Conservation (phyloP, 2,797 vertebrate species). For the Paramormyrops hopkinsi region DNA sequence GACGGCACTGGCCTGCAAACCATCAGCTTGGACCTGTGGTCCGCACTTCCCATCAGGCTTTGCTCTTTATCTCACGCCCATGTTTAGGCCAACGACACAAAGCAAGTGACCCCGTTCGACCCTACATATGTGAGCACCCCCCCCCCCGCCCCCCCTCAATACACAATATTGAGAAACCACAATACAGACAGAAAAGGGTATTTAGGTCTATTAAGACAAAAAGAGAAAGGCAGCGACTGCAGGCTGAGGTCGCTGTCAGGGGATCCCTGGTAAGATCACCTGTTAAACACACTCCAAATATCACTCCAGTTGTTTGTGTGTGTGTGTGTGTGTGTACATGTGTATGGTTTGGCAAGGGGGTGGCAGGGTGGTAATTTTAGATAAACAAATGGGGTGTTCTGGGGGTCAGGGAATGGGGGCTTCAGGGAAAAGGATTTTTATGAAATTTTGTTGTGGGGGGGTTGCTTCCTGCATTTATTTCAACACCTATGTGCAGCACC, state of each 20-base stretch:
- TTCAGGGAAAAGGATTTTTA: constrained; percentile 18
- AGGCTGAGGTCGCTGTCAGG: constrained; percentile 11
- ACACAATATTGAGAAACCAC: constrained; percentile 3
- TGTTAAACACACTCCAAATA: constrained; percentile 26
- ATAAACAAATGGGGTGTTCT: constrained; percentile 30
- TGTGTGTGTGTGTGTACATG: background rate
- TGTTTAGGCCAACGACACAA: background rate
- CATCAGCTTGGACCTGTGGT: background rate
- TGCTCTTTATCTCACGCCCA: background rate
- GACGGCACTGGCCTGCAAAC: background rate
- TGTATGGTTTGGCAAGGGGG: background rate
- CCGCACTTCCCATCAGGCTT: background rate
- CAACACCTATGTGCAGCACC: constrained; percentile 21
- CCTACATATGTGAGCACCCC: background rate
- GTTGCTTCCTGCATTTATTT: constrained; percentile 26
- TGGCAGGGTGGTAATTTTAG: constrained; percentile 19
- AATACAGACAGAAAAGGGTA: background rate
- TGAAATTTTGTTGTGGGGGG: constrained; percentile 31
- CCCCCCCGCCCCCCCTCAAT: too few relatives aligned
- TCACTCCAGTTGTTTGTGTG: constrained; percentile 3
- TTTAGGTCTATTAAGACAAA: background rate
- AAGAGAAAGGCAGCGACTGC: background rate
- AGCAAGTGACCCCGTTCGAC: background rate
- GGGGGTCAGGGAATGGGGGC: background rate
- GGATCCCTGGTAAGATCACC: constrained; percentile 5